Conservation (phyloP, 2,888 invertebrate genomes). For the Anodontia alba region DNA sequence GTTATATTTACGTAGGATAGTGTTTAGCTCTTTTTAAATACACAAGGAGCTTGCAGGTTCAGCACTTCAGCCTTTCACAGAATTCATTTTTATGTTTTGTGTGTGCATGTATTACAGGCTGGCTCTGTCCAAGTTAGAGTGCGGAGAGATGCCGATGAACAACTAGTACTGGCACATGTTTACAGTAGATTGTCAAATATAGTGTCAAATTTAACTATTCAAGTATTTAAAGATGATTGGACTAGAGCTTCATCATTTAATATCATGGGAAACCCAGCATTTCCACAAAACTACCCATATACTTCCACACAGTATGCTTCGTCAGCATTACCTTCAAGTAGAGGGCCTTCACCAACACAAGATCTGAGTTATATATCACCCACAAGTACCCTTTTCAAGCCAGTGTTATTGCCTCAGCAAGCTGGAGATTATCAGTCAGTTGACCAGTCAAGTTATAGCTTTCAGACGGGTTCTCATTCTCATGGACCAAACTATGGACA, state of each 20-base stretch:
- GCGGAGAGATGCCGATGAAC: constrained; percentile 88
- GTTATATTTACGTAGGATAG: no score
- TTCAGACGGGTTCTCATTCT: constrained; percentile 7
- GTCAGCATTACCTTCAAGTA: constrained; percentile 26
- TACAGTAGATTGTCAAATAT: constrained; percentile 87
- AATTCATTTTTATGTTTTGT: no score
- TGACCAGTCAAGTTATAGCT: constrained; percentile 11
- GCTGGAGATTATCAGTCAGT: constrained; percentile 24
- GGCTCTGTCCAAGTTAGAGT: constrained; percentile 88
- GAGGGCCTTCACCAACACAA: constrained; percentile 67
- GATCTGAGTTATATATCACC: constrained; percentile 47
- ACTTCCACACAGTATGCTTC: constrained; percentile 7
- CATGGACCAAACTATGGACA: constrained; percentile 38
- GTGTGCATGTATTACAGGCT: no score
- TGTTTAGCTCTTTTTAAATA: no score
- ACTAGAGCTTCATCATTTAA: constrained; percentile 79
- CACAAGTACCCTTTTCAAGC: constrained; percentile 25
- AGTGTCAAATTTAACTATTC: constrained; percentile 87
- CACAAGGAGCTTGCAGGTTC: no score
- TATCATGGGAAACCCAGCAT: constrained; percentile 66
- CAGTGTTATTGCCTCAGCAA: constrained; percentile 35
- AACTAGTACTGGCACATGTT: constrained; percentile 87
- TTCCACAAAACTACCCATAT: constrained; percentile 49
- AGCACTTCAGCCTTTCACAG: no score
- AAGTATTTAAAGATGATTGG: constrained; percentile 87